Base-by-base conservation (phyloP, 2,888 invertebrate species). In the Hypena proboscidalis region DNA sequence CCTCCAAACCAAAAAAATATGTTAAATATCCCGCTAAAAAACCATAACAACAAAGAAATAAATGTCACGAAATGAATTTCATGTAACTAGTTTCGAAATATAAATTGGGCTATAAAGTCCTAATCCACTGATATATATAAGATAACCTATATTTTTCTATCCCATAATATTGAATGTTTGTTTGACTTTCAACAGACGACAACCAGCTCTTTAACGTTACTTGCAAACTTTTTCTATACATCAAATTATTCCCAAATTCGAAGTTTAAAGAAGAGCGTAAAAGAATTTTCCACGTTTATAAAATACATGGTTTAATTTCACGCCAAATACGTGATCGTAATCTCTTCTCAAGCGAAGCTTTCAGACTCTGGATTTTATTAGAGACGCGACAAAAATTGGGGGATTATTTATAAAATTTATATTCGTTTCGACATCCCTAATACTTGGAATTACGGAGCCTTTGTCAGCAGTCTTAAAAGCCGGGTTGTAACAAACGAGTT, bases 281-380 rank as follows among this genome's bases (percentile, higher is more conserved):
- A 27, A 13, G 14, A n/a, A n/a, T n/a, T 14, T 14, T 11, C 11
- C 3, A 27, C n/a, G 14, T n/a, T n/a, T 14, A 27, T 27, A 27
- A 27, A n/a, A 27, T 14, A 27, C 14, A 21, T 39, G 33, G 26
- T 34, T 40, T 53, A 49, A 58, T 45, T 53, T 39, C 17, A 22
- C 31, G 35, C 52, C 48, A 42, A 56, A 57, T 57, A 45, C 27
- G 36, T 22, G 39, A 22, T 31, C 42, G 26, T 54, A 50, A 58
- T 58, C 54, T 54, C 43, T 19, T 26, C 34, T 23, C 35, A 41
- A 32, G 35, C 25, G 17, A 14, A 34, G 29, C 38, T 58, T 42
- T 50, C 20, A 30, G 45, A 45, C 35, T 39, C 50, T 54, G 35
- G 39, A 46, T 57, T 50, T 41, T 56, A 54, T 54, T 50, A 35